phyloP scores from a whole-genome alignment of 2,797 vertebrate genomes.

The Dicrostonyx torquatus region DNA sequence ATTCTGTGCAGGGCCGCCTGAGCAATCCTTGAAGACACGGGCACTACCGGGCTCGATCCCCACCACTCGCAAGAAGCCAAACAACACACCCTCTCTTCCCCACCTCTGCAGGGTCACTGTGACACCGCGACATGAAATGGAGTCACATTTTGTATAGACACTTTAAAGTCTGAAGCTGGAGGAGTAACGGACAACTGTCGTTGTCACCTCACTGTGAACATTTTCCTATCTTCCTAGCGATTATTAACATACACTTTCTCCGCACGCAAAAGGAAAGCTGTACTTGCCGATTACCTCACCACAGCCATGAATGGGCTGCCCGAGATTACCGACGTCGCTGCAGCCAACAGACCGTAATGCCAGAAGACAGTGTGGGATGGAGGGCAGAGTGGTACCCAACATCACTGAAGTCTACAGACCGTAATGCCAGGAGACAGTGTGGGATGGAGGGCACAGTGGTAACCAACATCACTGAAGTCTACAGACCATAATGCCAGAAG shows the following conservation, averaged over 20 bases:
- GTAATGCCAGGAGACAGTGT: not conserved
- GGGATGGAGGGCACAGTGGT: not conserved
- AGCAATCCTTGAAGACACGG: not conserved
- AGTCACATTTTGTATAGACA: not conserved
- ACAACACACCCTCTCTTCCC: not conserved
- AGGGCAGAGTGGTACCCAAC: fast-evolving
- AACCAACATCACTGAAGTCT: not conserved
- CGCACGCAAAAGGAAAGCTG: not conserved
- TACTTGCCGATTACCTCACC: not conserved
- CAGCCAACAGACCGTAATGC: not conserved
- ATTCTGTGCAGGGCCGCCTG: not conserved
- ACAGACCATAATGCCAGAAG: not conserved
- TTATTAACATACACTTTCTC: not conserved
- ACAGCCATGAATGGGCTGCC: not conserved
- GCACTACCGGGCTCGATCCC: not conserved
- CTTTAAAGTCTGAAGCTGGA: not conserved
- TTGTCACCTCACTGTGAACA: not conserved
- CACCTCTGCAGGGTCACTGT: not conserved
- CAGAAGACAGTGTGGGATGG: not conserved
- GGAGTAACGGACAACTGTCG: fast-evolving
- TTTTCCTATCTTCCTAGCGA: not conserved
- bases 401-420: not conserved
- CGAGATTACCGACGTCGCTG: fast-evolving
- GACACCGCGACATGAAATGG: not conserved
- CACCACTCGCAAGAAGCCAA: not conserved